A percentile compares a stretch with the other conserved stretches of the same genome.
Evolutionary conservation across 1,140 invertebrate genomes (phyloP).

Genomic region (Drosophila athabasca): DNA sequence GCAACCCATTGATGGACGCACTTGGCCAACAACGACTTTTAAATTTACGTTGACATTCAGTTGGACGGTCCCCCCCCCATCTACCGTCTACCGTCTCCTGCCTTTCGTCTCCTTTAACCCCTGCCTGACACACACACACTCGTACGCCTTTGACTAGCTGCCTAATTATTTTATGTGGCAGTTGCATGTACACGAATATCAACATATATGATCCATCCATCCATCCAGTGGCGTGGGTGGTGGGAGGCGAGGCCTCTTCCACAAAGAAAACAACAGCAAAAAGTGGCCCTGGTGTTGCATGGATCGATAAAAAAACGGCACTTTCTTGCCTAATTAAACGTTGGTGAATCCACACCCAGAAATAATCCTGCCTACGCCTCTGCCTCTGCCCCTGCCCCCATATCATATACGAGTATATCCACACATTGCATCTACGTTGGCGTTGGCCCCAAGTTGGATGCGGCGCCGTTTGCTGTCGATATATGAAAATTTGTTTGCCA

Average conservation of each 20-base stretch:
- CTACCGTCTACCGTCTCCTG: neutral
- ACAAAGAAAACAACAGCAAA: too few species aligned
- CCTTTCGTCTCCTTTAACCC: slow-evolving; percentile 25
- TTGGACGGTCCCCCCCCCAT: slow-evolving; percentile 2
- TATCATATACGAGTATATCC: neutral
- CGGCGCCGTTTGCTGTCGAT: slow-evolving; percentile 70
- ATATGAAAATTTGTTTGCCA: slow-evolving; percentile 79
- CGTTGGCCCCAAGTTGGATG: slow-evolving; percentile 32
- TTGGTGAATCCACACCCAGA: too few species aligned
- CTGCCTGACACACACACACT: slow-evolving; percentile 13
- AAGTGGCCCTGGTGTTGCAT: neutral
- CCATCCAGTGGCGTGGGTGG: too few species aligned
- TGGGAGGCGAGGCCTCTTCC: too few species aligned
- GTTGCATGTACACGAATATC: slow-evolving; percentile 27
- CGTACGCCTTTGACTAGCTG: slow-evolving; percentile 49
- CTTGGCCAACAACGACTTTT: slow-evolving; percentile 46
- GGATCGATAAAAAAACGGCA: neutral
- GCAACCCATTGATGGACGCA: slow-evolving; percentile 64
- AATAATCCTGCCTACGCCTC: too few species aligned
- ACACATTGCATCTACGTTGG: slow-evolving; percentile 51
- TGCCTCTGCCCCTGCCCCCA: too few species aligned
- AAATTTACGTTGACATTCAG: slow-evolving; percentile 71
- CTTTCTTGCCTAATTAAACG: too few species aligned
- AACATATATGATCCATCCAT: neutral
- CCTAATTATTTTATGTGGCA: slow-evolving; percentile 75